A percentile compares a stretch with the other conserved stretches of the same genome.
phyloP scores from a whole-genome alignment of 1,140 invertebrate species.

The Panagrolaimus sp. region DNA sequence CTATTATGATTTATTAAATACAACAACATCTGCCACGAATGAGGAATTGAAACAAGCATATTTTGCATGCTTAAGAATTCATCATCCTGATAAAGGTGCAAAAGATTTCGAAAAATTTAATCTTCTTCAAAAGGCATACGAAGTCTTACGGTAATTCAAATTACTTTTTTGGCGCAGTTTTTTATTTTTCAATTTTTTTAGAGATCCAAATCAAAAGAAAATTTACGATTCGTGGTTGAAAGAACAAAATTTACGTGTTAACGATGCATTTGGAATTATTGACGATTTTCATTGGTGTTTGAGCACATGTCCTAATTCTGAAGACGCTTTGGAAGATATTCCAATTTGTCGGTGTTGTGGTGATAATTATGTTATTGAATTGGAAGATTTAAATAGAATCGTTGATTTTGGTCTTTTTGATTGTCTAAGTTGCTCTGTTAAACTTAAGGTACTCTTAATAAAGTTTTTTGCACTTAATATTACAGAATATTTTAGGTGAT shows the following conservation, averaged over 20 bases:
- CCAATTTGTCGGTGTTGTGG: slow-evolving; percentile 32
- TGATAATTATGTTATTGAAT: slow-evolving; percentile 25
- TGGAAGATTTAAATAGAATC: slow-evolving; percentile 25
- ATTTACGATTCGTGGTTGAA: slow-evolving; percentile 35
- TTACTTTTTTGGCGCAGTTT: neutral
- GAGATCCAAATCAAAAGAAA: slow-evolving; percentile 19
- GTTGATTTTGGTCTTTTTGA: slow-evolving; percentile 37
- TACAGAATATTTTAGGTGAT: neutral
- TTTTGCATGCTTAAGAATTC: slow-evolving; percentile 23
- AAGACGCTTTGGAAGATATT: slow-evolving; percentile 13
- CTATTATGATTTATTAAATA: slow-evolving; percentile 24
- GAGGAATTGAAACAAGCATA: slow-evolving; percentile 29
- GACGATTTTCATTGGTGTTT: slow-evolving; percentile 26
- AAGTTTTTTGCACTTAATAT: neutral
- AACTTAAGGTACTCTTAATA: slow-evolving; percentile 20
- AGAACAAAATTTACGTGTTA: slow-evolving; percentile 35
- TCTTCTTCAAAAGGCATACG: slow-evolving; percentile 25
- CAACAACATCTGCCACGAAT: neutral
- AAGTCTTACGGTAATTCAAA: slow-evolving; percentile 23
- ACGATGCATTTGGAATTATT: slow-evolving; percentile 25
- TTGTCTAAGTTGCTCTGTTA: slow-evolving; percentile 29
- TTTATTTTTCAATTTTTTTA: slow-evolving; percentile 10
- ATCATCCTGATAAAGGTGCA: slow-evolving; percentile 30
- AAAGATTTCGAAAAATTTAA: slow-evolving; percentile 24
- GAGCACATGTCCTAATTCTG: neutral